Evolutionary conservation across 2,888 invertebrate genomes (phyloP).

Genomic region (Nemapogon koenigi): DNA sequence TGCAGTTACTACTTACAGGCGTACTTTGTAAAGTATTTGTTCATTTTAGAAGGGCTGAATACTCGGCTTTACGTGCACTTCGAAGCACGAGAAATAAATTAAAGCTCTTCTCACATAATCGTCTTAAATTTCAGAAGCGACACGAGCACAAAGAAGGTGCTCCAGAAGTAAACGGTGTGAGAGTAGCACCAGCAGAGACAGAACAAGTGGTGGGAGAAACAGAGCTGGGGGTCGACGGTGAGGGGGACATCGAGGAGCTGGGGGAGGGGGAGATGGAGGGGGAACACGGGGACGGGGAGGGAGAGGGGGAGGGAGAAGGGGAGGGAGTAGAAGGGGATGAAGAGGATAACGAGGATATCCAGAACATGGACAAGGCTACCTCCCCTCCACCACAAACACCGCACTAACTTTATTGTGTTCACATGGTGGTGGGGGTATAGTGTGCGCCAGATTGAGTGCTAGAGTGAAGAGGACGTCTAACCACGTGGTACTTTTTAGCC

Average conservation of each 20-base stretch:
- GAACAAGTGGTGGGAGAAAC: slow-evolving; percentile 17
- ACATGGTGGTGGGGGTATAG: too few species aligned
- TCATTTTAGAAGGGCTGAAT: too few species aligned
- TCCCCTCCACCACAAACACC: slow-evolving; percentile 49
- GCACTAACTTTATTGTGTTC: slow-evolving; percentile 17
- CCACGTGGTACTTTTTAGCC: too few species aligned
- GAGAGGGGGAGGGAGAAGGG: slow-evolving; percentile 24
- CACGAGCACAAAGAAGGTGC: slow-evolving; percentile 38
- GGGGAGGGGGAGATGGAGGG: slow-evolving; percentile 29
- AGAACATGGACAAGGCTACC: slow-evolving; percentile 52
- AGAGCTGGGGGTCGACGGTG: slow-evolving; percentile 22
- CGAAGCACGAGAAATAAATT: too few species aligned
- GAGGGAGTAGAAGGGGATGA: slow-evolving; percentile 27
- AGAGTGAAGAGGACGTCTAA: too few species aligned
- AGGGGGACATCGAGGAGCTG: slow-evolving; percentile 27
- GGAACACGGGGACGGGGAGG: slow-evolving; percentile 22
- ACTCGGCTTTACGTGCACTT: too few species aligned
- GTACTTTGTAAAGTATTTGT: too few species aligned
- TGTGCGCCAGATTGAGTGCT: too few species aligned
- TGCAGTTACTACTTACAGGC: too few species aligned
- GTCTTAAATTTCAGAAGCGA: slow-evolving; percentile 43
- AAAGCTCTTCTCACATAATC: too few species aligned
- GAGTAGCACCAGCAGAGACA: slow-evolving; percentile 26
- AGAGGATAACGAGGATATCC: slow-evolving; percentile 22
- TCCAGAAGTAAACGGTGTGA: slow-evolving; percentile 24